Evolutionary conservation across 1,140 invertebrate species (phyloP), one percentile per base, ranked within the genome.

Genomic region (Wiebesia pumilae): DNA sequence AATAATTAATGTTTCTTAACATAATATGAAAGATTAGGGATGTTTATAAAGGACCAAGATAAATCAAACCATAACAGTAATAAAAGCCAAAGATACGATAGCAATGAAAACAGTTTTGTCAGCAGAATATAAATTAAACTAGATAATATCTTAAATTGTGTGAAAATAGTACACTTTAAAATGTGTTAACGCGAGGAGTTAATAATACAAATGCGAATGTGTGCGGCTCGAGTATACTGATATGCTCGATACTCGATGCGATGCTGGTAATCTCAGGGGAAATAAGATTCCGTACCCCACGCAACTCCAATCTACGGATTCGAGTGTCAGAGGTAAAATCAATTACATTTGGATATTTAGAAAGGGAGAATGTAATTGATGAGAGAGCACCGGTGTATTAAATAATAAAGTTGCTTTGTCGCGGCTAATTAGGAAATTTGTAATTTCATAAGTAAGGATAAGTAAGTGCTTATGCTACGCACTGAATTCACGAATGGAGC

Each of bases 311-410:
- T 43, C 71, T 38, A n/a, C 24, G 43, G 24, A 43, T 75, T 75
- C 21, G 38, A 43, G 40, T 27, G 27, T 40, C 7, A 38, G 38
- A 43, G 71, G 19, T 43, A 43, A 43, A 75, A 75, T 75, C 71
- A 43, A 75, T 75, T 75, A 75, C 71, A 75, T 75, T 75, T 75
- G 71, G 71, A 75, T 75, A 75, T 75, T 75, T 24, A 75, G 27
- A 43, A 12, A n/a, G 38, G 69, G 40, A 43, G 38, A 1, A n/a
- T 9, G 12, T 75, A 75, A 75, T 75, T n/a, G 24, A 3, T 38
- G 9, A 40, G 40, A 43, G 43, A 27, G 71, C 27, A 24, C 38
- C n/a, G 3, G 0, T 3, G 21, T 43, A 27, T 16, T 40, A 43
- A 38, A 75, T 40, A n/a, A n/a, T 21, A n/a, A 75, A 75, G 27